These are phyloP conservation scores for Cyprinodon variegatus DNA, from an alignment of 2,113 vertebrate genomes.

Conservation along the genomic window DNA sequence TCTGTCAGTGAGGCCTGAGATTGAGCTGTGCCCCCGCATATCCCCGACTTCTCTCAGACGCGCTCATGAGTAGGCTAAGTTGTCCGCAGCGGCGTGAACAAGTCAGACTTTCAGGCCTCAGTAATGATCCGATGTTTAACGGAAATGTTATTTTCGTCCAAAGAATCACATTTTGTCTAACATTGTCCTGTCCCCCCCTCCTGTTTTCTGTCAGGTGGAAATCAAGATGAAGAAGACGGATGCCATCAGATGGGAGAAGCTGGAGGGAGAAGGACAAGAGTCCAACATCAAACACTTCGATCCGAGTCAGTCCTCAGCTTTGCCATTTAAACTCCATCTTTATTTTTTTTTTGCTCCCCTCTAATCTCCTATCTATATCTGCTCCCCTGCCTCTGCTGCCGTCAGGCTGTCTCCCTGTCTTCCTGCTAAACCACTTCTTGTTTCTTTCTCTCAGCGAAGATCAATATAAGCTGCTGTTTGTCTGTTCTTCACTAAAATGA, in stretches of 20 bases:
- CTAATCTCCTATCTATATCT: conserved; percentile 10
- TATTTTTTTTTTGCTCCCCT: not conserved
- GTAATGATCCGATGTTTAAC: conserved; percentile 70
- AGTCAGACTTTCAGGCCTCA: conserved; percentile 55
- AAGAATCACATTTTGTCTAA: conserved; percentile 53
- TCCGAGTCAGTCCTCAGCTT: conserved; percentile 83
- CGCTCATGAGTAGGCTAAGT: conserved; percentile 21
- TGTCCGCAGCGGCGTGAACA: conserved; percentile 38
- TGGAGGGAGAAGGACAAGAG: conserved; percentile 87
- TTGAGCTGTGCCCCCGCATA: conserved; percentile 77
- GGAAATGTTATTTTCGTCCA: conserved; percentile 59
- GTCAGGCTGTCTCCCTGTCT: conserved; percentile 13
- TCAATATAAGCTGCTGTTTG: conserved; percentile 61
- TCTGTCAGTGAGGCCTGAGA: conserved; percentile 76
- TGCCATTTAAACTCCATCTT: conserved; percentile 19
- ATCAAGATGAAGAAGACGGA: conserved; percentile 98
- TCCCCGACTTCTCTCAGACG: conserved; percentile 59
- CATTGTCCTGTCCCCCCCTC: conserved; percentile 28
- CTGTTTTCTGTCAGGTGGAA: conserved; percentile 84
- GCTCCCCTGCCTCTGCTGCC: conserved; percentile 19
- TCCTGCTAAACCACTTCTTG: conserved; percentile 16
- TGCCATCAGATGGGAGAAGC: conserved; percentile 93
- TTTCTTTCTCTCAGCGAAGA: conserved; percentile 37
- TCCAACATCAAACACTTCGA: conserved; percentile 85
- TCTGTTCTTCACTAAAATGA: conserved; percentile 62